These are phyloP conservation scores for Indicator indicator DNA, from an alignment of 2,113 vertebrate genomes.

Conservation along the genomic window DNA sequence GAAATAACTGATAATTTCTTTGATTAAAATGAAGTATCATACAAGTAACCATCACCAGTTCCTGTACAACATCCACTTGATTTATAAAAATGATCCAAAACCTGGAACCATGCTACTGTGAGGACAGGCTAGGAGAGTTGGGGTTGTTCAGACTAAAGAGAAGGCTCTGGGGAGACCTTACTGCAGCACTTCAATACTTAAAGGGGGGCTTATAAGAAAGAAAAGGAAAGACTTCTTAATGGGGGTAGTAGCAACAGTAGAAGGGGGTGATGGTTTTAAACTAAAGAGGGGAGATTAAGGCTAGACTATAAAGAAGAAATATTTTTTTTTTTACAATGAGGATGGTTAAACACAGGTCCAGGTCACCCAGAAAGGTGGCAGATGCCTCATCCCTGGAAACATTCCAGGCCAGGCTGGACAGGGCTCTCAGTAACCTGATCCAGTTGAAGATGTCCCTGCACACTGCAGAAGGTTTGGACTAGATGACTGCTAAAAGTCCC, in stretches of 20 bases:
- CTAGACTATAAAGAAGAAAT: neutral
- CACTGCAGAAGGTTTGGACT: neutral
- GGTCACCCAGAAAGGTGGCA: neutral
- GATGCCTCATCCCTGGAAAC: neutral
- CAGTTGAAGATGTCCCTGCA: neutral
- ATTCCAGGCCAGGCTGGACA: neutral
- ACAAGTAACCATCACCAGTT: neutral
- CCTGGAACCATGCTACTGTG: neutral
- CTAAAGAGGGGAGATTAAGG: neutral
- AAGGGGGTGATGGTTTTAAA: neutral
- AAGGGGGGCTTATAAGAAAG: neutral
- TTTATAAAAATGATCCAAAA: neutral
- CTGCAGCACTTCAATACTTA: neutral
- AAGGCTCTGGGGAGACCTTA: neutral
- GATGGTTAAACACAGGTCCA: neutral
- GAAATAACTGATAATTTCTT: neutral
- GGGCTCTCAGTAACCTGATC: neutral
- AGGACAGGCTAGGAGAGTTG: neutral
- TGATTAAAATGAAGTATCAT: neutral
- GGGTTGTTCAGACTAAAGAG: neutral
- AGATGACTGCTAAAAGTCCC: neutral
- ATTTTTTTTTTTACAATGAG: neutral
- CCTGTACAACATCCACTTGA: neutral
- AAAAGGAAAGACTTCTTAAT: neutral
- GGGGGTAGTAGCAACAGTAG: rapidly evolving